Evolutionary conservation across 2,797 vertebrate genomes (phyloP).

Genomic region (Acanthiza pusilla): DNA sequence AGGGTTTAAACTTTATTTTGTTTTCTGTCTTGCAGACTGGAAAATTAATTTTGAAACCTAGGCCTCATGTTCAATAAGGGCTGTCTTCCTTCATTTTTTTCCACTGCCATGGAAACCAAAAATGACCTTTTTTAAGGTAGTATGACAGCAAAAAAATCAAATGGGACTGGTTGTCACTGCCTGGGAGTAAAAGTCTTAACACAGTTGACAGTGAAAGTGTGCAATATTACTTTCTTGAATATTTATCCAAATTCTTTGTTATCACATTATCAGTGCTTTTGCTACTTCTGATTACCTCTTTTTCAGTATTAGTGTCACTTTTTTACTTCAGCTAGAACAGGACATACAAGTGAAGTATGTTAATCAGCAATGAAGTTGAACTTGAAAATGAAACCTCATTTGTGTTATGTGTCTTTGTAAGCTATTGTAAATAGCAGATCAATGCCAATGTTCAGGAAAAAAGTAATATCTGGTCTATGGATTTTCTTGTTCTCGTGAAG

Average conservation of each 20-base stretch:
- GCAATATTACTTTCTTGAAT: slow-evolving; percentile 64
- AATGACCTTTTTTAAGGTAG: slow-evolving; percentile 61
- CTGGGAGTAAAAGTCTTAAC: slow-evolving; percentile 41
- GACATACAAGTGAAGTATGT: slow-evolving; percentile 55
- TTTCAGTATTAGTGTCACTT: slow-evolving; percentile 74
- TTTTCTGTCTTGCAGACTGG: slow-evolving; percentile 84
- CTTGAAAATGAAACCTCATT: slow-evolving; percentile 69
- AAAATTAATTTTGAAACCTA: slow-evolving; percentile 96
- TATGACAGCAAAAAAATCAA: slow-evolving; percentile 55
- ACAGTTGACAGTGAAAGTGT: slow-evolving; percentile 53
- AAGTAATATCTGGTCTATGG: not conserved
- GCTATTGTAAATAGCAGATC: slow-evolving; percentile 72
- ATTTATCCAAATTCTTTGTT: slow-evolving; percentile 51
- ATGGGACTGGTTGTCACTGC: slow-evolving; percentile 51
- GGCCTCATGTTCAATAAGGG: slow-evolving; percentile 91
- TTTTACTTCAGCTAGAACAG: slow-evolving; percentile 63
- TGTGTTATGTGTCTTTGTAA: slow-evolving; percentile 66
- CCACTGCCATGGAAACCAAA: slow-evolving; percentile 58
- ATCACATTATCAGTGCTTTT: slow-evolving; percentile 41
- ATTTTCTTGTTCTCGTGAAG: slow-evolving; percentile 41
- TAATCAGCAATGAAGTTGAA: slow-evolving; percentile 63
- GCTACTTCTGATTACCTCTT: slow-evolving; percentile 64
- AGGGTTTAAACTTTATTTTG: not conserved
- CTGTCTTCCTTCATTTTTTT: slow-evolving; percentile 33
- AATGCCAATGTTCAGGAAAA: slow-evolving; percentile 54